These are phyloP conservation scores for Gryllus bimaculatus DNA, from an alignment of 1,140 invertebrate species.

Conservation along the genomic window DNA sequence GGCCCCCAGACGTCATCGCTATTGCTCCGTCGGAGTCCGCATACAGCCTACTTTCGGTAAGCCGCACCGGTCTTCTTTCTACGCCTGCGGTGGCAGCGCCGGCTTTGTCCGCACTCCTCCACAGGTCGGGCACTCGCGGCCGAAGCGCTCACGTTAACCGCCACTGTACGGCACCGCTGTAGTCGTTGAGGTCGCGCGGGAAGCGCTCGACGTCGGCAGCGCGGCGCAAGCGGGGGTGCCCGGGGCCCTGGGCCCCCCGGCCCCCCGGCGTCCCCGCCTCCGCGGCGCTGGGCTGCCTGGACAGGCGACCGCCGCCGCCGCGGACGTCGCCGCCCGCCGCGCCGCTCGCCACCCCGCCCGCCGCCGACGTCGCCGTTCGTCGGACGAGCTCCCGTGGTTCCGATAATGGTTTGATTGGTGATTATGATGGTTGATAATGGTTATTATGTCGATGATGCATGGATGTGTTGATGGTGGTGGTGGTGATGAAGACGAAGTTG, in stretches of 20 bases:
- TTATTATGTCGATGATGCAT: constrained; percentile 17
- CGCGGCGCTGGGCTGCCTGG: neutral
- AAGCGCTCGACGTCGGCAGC: constrained; percentile 18
- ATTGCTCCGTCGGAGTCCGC: too few relatives aligned
- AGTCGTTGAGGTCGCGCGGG: constrained; percentile 30
- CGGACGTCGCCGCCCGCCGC: constrained; percentile 22
- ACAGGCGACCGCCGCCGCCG: constrained; percentile 11
- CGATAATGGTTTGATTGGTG: constrained; percentile 15
- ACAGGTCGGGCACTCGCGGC: constrained; percentile 31
- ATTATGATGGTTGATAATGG: constrained; percentile 21
- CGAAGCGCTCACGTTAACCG: constrained; percentile 21
- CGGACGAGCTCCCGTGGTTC: constrained; percentile 4
- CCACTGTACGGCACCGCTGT: constrained; percentile 31
- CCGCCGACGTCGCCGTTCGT: too few relatives aligned
- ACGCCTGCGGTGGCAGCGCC: constrained; percentile 50
- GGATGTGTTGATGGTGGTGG: constrained; percentile 17
- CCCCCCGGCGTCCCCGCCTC: neutral
- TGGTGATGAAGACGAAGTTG: constrained; percentile 27
- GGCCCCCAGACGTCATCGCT: constrained; percentile 15
- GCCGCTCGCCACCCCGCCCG: constrained; percentile 16
- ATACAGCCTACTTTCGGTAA: too few relatives aligned
- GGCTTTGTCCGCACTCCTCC: constrained; percentile 43
- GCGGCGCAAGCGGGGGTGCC: constrained; percentile 4
- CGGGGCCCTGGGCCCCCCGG: constrained; percentile 12
- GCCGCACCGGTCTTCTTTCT: constrained; percentile 79